Percentiles rank a stretch among this genome's conserved stretches.
phyloP scores from a whole-genome alignment of 2,113 vertebrate genomes.

The Esox niger region DNA sequence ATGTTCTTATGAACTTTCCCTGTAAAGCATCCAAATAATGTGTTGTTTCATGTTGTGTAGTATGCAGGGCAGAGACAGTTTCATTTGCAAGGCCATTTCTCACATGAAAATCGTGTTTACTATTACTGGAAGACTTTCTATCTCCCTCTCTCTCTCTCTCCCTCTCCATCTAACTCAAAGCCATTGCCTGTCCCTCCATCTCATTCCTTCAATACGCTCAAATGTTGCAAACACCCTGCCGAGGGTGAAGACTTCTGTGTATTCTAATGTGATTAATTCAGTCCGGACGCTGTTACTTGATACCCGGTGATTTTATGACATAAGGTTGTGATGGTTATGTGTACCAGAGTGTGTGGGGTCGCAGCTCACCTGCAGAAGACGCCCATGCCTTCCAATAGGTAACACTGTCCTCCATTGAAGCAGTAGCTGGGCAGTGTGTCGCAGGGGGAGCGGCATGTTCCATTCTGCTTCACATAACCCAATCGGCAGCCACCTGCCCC shows the following conservation, averaged over 20 bases:
- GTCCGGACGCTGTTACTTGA: not conserved
- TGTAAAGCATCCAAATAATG: constrained; percentile 26
- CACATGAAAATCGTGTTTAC: not conserved
- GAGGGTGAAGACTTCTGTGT: not conserved
- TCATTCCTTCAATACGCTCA: no score
- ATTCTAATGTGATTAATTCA: not conserved
- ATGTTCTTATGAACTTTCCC: constrained; percentile 36
- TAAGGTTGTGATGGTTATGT: not conserved
- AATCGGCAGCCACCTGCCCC: constrained; percentile 72
- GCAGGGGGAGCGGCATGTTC: constrained; percentile 87
- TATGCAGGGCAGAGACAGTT: not conserved
- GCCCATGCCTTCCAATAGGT: constrained; percentile 85
- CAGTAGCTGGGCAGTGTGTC: constrained; percentile 88
- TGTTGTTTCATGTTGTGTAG: constrained; percentile 8
- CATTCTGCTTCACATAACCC: constrained; percentile 81
- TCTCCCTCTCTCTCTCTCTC: no score
- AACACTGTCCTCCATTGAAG: constrained; percentile 94
- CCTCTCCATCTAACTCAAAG: no score
- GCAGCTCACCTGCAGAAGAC: constrained; percentile 89
- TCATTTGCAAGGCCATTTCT: not conserved
- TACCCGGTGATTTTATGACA: not conserved
- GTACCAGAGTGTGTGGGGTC: not conserved
- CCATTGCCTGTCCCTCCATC: no score
- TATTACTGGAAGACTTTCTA: no score
- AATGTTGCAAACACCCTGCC: not conserved